A percentile compares a stretch with the other conserved stretches of the same genome.
These are phyloP conservation scores for Noctua pronuba DNA, from an alignment of 2,888 invertebrate genomes.

Conservation along the genomic window DNA sequence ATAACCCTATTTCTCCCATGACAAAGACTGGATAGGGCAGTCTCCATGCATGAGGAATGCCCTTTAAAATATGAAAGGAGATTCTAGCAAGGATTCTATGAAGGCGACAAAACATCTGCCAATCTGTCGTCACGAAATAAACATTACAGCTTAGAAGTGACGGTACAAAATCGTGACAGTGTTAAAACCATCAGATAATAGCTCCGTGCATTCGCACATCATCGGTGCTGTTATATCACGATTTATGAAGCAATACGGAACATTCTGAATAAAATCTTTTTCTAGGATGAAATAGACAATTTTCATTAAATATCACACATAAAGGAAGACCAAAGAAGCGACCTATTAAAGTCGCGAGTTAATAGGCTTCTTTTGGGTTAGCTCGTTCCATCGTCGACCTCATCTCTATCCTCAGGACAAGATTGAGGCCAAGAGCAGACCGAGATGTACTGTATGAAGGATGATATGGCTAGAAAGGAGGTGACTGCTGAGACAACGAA, in stretches of 20 bases:
- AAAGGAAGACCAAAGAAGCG: neutral
- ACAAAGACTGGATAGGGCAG: neutral
- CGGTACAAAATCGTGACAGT: constrained; percentile 42
- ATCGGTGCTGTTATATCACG: constrained; percentile 7
- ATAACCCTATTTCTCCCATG: too few species aligned
- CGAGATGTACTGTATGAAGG: neutral
- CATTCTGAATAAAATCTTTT: neutral
- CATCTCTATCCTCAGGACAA: too few species aligned
- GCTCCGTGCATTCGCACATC: constrained; percentile 17
- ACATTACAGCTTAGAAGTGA: constrained; percentile 27
- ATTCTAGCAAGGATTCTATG: neutral
- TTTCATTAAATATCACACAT: neutral
- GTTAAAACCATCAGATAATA: constrained; percentile 37
- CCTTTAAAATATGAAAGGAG: neutral
- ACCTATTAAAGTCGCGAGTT: too few species aligned
- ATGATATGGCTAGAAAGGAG: neutral
- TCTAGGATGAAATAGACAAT: neutral
- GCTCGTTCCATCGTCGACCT: too few species aligned
- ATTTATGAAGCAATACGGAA: constrained; percentile 16
- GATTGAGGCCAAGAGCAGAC: too few species aligned
- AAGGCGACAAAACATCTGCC: constrained; percentile 9
- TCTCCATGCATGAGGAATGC: neutral
- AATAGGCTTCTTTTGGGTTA: too few species aligned
- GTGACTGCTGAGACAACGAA: neutral
- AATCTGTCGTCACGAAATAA: constrained; percentile 34